Evolutionary conservation across 2,888 invertebrate species (phyloP).

Genomic region (Therioaphis trifolii): DNA sequence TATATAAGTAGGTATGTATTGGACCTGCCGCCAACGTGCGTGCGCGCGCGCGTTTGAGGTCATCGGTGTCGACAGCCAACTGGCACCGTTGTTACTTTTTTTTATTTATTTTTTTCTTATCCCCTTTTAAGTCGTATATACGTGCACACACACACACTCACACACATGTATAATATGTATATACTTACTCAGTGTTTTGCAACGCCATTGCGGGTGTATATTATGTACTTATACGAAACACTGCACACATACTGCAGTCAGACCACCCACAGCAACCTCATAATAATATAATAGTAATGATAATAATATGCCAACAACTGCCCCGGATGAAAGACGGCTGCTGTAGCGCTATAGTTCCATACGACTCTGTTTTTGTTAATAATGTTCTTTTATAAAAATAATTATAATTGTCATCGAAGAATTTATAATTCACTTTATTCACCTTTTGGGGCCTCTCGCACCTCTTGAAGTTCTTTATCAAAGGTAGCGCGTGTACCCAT

Average conservation of each 20-base stretch:
- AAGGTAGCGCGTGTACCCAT: too few relatives aligned
- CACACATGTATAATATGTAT: neutral
- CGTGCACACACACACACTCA: neutral
- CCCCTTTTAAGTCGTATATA: slow-evolving; percentile 38
- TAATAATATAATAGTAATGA: too few relatives aligned
- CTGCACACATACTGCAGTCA: neutral
- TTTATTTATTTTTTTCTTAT: neutral
- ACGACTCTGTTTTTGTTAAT: neutral
- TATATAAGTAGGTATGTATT: slow-evolving; percentile 24
- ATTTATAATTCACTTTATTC: too few relatives aligned
- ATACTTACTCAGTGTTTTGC: slow-evolving; percentile 26
- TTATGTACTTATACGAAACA: neutral
- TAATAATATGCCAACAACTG: slow-evolving; percentile 32
- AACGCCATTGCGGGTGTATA: slow-evolving; percentile 42
- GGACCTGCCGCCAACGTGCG: slow-evolving; percentile 4
- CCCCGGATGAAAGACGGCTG: neutral
- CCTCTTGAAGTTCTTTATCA: too few relatives aligned
- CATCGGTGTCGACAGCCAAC: slow-evolving; percentile 60
- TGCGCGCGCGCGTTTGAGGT: slow-evolving; percentile 47
- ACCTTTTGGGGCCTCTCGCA: too few relatives aligned
- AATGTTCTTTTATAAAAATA: neutral
- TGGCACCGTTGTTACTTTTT: slow-evolving; percentile 39
- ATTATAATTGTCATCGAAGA: neutral
- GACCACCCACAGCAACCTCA: slow-evolving; percentile 52
- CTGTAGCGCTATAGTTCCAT: neutral